Evolutionary conservation across 2,113 vertebrate species (phyloP).

Genomic region (Microtus pennsylvanicus): DNA sequence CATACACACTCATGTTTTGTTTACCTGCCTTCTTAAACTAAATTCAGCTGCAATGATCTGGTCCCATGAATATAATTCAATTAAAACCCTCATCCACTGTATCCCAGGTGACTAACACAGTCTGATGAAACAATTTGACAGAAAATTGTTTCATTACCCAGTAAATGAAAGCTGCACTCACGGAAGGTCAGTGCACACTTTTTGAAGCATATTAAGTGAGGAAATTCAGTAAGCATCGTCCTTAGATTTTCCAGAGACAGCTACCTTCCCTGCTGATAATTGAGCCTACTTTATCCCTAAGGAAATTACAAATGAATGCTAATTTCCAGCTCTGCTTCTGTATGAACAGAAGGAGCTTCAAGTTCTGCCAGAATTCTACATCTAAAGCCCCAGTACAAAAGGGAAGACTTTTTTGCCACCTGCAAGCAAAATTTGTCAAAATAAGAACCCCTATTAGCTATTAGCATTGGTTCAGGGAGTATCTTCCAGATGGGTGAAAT

Average conservation of each 20-base stretch:
- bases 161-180: constrained; percentile 64
- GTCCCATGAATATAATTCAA: constrained; percentile 74
- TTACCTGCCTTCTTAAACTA: constrained; percentile 55
- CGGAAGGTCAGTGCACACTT: constrained; percentile 72
- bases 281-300: constrained; percentile 59
- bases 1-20: background rate
- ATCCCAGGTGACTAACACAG: constrained; percentile 75
- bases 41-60: constrained; percentile 22
- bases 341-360: constrained; percentile 54
- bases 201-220: constrained; percentile 69
- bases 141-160: constrained; percentile 78
- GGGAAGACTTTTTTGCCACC: constrained; percentile 42
- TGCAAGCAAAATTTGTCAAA: constrained; percentile 61
- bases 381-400: constrained; percentile 54
- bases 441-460: constrained; percentile 30
- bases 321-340: constrained; percentile 42
- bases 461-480: background rate
- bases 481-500: background rate
- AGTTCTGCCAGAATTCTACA: constrained; percentile 28
- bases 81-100: constrained; percentile 58
- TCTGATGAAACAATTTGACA: constrained; percentile 72
- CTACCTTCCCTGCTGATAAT: constrained; percentile 55
- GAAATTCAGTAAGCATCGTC: constrained; percentile 56
- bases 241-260: constrained; percentile 63
- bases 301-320: constrained; percentile 66